Base-by-base conservation (phyloP, 1,140 invertebrate species). In the Saccostrea echinata region DNA sequence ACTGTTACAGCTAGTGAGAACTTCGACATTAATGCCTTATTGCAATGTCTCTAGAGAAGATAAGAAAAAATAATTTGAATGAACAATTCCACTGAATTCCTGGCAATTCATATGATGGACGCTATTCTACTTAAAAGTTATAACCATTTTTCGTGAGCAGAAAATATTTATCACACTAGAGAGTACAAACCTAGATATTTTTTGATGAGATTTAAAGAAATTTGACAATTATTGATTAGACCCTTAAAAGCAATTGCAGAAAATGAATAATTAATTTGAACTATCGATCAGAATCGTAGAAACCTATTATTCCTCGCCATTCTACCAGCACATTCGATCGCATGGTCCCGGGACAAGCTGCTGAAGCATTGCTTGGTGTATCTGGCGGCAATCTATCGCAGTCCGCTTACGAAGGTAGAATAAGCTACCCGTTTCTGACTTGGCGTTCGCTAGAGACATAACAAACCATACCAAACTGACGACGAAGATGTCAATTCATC, bases 231-330 rank as follows among this genome's bases (percentile, higher is more conserved):
- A 83, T 83, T 83, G 81, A 83, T 83, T 83, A 83, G 43, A 52
- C 35, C 81, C 81, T 83, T 83, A 83, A 83, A 83, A 83, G 81
- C 81, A 83, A 83, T 83, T 83, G 81, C 35, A 83, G 35, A 51
- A 53, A 83, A 83, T 83, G 51, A 83, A 83, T 83, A 83, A 83
- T 83, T 83, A 83, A 83, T 83, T 52, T 33, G 81, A 83, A 83
- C 51, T 83, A 83, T 83, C 51, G 81, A 83, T 83, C 81, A 1
- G 4, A 51, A n/a, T 27, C 43, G 16, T 83, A 51, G 43, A 18
- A 52, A 27, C 35, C 81, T 83, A 83, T 83, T 83, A 83, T 83
- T 83, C 81, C 35, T n/a, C 51, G 68, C 51, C 21, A 53, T 51
- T 52, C 81, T 83, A 35, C 18, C 21, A 52, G 43, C 35, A 53